Evolutionary conservation across 2,888 invertebrate genomes (phyloP).

Genomic region (Eupeodes luniger): DNA sequence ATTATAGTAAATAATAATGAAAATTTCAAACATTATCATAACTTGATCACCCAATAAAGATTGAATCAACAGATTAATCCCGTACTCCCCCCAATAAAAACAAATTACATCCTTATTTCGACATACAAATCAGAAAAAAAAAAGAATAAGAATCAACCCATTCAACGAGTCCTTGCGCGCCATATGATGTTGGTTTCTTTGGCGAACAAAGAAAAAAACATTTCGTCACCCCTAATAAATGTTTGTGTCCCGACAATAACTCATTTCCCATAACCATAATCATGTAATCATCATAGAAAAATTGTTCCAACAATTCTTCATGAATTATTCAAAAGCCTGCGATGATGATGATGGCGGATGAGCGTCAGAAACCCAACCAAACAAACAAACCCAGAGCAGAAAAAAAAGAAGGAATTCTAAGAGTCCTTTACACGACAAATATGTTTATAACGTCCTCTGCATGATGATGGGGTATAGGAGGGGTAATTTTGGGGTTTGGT

Average conservation of each 20-base stretch:
- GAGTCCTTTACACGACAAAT: constrained; percentile 47
- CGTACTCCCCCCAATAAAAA: not conserved
- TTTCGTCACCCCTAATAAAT: constrained; percentile 73
- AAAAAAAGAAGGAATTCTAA: constrained; percentile 41
- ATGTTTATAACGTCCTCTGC: constrained; percentile 5
- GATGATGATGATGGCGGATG: not conserved
- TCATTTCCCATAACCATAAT: constrained; percentile 74
- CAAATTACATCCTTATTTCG: constrained; percentile 41
- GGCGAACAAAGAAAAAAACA: constrained; percentile 55
- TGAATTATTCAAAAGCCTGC: constrained; percentile 69
- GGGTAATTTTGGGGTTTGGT: not conserved
- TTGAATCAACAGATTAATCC: constrained; percentile 40
- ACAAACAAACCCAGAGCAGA: not conserved
- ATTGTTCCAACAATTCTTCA: constrained; percentile 66
- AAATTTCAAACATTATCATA: constrained; percentile 1
- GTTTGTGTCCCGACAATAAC: constrained; percentile 73
- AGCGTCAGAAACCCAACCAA: no score
- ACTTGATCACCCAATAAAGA: not conserved
- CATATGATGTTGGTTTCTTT: not conserved
- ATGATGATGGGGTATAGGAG: no score
- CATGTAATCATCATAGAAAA: constrained; percentile 74
- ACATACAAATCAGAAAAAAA: not conserved
- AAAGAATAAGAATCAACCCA: constrained; percentile 6
- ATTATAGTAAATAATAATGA: not conserved
- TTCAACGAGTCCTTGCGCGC: constrained; percentile 34